phyloP scores from a whole-genome alignment of 2,888 invertebrate genomes.

The Oligia fasciuncula region DNA sequence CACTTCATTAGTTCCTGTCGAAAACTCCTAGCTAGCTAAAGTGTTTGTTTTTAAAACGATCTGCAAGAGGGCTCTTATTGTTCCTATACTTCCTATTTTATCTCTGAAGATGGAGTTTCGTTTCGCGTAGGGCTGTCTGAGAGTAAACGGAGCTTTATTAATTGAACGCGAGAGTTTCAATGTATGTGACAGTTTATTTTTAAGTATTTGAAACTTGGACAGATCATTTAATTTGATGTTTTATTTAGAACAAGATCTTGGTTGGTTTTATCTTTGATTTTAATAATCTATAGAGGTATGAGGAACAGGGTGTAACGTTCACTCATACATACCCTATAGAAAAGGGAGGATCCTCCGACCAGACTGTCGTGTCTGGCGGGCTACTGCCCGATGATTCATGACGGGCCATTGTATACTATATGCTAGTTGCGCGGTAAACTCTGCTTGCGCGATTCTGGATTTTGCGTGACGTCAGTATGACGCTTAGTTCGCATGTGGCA shows the following conservation, averaged over 20 bases:
- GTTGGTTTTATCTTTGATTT: background rate
- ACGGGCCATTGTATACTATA: no score
- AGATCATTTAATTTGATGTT: background rate
- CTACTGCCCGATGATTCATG: no score
- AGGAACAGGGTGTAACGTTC: no score
- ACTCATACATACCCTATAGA: no score
- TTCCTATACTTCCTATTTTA: slow-evolving; percentile 56
- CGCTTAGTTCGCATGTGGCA: no score
- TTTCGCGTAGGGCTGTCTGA: slow-evolving; percentile 35
- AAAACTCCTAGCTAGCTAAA: slow-evolving; percentile 62
- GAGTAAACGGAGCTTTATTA: slow-evolving; percentile 42
- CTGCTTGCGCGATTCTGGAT: no score
- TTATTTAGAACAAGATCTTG: background rate
- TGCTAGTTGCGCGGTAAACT: no score
- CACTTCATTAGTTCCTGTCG: slow-evolving; percentile 72
- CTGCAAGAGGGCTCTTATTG: slow-evolving; percentile 61
- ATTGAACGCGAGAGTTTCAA: slow-evolving; percentile 33
- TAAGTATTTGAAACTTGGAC: background rate
- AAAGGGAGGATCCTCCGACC: no score
- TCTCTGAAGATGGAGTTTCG: slow-evolving; percentile 48
- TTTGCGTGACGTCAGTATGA: no score
- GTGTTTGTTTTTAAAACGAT: slow-evolving; percentile 66
- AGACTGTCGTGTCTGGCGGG: no score
- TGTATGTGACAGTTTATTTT: slow-evolving; percentile 29
- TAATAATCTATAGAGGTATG: background rate